These are phyloP conservation scores for Anabas testudineus DNA, from an alignment of 2,797 vertebrate species.

Conservation along the genomic window DNA sequence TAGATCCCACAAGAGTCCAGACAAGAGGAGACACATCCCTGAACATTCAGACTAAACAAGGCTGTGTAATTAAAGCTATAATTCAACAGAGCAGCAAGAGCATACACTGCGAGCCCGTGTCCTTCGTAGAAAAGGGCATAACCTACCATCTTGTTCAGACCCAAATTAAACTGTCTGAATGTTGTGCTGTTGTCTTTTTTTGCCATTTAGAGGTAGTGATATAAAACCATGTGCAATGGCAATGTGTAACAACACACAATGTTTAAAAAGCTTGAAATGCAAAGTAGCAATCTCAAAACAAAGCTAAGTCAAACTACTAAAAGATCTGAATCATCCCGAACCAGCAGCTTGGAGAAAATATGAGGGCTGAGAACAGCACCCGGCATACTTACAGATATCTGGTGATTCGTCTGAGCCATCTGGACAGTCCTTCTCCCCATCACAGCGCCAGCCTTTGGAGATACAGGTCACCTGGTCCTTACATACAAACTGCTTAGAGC, in stretches of 20 bases:
- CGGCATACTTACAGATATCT: slow-evolving; percentile 92
- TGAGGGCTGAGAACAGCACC: slow-evolving; percentile 8
- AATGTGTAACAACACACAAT: neutral
- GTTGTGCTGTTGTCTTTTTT: slow-evolving; percentile 33
- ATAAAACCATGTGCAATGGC: slow-evolving; percentile 15
- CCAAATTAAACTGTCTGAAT: slow-evolving; percentile 56
- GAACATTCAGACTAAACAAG: slow-evolving; percentile 78
- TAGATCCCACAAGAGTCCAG: slow-evolving; percentile 61
- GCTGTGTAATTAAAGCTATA: slow-evolving; percentile 76
- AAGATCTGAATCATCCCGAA: neutral
- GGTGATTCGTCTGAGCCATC: slow-evolving; percentile 96
- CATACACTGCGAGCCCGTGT: slow-evolving; percentile 47
- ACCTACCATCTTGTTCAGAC: slow-evolving; percentile 43
- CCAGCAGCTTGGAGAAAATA: slow-evolving; percentile 20
- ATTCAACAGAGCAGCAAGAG: slow-evolving; percentile 61
- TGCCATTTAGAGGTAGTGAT: slow-evolving; percentile 24
- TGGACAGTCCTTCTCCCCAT: slow-evolving; percentile 97
- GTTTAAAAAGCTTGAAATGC: slow-evolving; percentile 10
- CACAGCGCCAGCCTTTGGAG: slow-evolving; percentile 98
- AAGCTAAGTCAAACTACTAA: slow-evolving; percentile 14
- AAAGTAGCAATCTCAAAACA: slow-evolving; percentile 13
- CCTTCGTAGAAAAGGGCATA: slow-evolving; percentile 59
- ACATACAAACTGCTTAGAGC: slow-evolving; percentile 97
- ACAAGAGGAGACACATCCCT: slow-evolving; percentile 75
- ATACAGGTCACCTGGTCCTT: slow-evolving; percentile 98